These are phyloP conservation scores for Holacanthella duospinosa DNA, from an alignment of 2,888 invertebrate genomes.

Conservation along the genomic window DNA sequence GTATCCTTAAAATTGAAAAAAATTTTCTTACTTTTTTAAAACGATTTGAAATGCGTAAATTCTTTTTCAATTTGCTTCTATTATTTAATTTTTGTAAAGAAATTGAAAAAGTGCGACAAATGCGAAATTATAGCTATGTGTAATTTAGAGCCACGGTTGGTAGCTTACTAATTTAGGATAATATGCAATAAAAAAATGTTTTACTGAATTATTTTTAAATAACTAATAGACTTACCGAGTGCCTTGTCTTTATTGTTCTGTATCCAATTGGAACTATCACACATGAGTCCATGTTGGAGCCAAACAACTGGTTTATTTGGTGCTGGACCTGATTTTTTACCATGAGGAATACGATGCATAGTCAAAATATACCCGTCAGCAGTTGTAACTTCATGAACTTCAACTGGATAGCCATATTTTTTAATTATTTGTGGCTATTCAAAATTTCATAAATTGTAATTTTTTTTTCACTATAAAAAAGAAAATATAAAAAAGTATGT, in stretches of 20 bases:
- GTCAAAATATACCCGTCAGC: slow-evolving; percentile 17
- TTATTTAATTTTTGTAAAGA: no score
- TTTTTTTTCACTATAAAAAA: no score
- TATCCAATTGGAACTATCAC: slow-evolving; percentile 44
- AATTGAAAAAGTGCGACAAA: no score
- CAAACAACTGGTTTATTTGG: slow-evolving; percentile 34
- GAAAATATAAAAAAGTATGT: no score
- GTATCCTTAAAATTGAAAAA: slow-evolving; percentile 42
- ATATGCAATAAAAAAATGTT: no score
- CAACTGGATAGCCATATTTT: slow-evolving; percentile 18
- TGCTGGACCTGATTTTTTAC: slow-evolving; percentile 39
- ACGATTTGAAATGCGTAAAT: no score
- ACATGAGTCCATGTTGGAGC: slow-evolving; percentile 44
- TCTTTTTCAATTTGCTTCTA: no score
- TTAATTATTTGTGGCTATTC: slow-evolving; percentile 16
- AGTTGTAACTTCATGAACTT: slow-evolving; percentile 17
- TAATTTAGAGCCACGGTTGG: no score
- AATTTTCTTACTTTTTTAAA: background rate
- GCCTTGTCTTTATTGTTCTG: slow-evolving; percentile 42
- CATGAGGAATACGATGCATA: slow-evolving; percentile 14
- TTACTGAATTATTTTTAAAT: no score
- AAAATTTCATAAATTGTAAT: background rate
- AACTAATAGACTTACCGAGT: slow-evolving; percentile 34
- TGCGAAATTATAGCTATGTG: no score
- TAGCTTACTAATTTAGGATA: no score